A percentile compares a stretch with the other conserved stretches of the same genome.
phyloP scores from a whole-genome alignment of 2,797 vertebrate genomes.

The Podarcis lilfordi region DNA sequence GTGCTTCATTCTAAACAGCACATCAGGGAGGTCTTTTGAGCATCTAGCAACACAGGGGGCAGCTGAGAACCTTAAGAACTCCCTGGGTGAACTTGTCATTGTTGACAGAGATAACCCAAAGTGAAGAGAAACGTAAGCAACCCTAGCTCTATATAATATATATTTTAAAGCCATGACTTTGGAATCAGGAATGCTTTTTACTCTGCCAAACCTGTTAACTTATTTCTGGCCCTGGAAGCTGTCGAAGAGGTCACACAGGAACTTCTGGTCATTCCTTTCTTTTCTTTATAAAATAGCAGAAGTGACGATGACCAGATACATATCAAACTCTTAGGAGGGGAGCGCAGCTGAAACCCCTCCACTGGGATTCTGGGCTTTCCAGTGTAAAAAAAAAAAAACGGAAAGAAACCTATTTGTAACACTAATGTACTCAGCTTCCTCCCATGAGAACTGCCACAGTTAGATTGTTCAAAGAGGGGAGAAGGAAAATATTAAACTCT shows the following conservation, averaged over 20 bases:
- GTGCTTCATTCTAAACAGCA: background rate
- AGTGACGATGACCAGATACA: conserved; percentile 35
- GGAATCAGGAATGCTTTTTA: background rate
- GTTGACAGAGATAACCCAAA: conserved; percentile 2
- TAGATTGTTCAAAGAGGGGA: conserved; percentile 24
- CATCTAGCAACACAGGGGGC: background rate
- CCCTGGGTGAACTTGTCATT: background rate
- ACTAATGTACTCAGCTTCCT: conserved; percentile 25
- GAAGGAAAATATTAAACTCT: conserved; percentile 24
- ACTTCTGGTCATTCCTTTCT: conserved; percentile 26
- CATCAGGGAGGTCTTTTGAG: background rate
- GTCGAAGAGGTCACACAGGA: conserved; percentile 17
- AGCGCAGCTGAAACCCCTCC: conserved; percentile 28
- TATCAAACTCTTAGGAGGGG: conserved; percentile 25
- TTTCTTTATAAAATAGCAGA: conserved; percentile 36
- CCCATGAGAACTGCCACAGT: conserved; percentile 21
- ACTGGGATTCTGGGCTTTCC: conserved; percentile 30
- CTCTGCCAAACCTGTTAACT: background rate
- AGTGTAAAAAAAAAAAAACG: background rate
- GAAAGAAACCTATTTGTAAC: conserved; percentile 14
- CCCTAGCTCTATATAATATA: background rate
- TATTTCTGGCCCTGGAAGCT: background rate
- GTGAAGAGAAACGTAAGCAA: conserved; percentile 7
- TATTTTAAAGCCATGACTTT: conserved; percentile 3
- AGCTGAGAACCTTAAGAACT: background rate